A percentile compares a stretch with the other conserved stretches of the same genome.
Conservation (phyloP, 2,888 invertebrate species). For the Pimpla rufipes region DNA sequence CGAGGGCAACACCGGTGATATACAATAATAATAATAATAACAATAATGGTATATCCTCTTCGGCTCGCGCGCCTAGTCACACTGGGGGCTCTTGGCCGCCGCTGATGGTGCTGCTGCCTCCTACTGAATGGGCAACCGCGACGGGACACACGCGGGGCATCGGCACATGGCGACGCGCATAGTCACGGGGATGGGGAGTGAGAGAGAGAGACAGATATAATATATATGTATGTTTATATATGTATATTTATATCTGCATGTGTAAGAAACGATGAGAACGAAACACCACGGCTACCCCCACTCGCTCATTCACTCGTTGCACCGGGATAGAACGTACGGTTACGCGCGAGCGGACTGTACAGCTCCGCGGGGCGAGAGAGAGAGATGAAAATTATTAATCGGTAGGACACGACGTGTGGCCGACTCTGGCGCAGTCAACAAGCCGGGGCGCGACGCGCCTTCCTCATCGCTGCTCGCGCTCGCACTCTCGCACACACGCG, state of each 20-base stretch:
- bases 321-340: neutral
- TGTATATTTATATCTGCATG: neutral
- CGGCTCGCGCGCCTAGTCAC: neutral
- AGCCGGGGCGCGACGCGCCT: conserved; percentile 74
- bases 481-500: neutral
- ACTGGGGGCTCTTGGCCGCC: neutral
- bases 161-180: conserved; percentile 78
- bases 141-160: conserved; percentile 77
- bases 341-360: neutral
- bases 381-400: conserved; percentile 3
- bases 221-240: neutral
- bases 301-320: neutral
- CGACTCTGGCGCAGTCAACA: conserved; percentile 70
- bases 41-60: conserved; percentile 6
- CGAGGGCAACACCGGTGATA: conserved; percentile 32
- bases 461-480: conserved; percentile 69
- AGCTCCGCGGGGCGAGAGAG: neutral
- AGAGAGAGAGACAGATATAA: neutral
- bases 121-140: conserved; percentile 69
- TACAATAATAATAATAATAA: no score
- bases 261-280: neutral
- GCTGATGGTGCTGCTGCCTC: conserved; percentile 36
- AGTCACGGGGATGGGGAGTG: neutral
- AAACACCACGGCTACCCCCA: neutral
- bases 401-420: conserved; percentile 42